A percentile compares a stretch with the other conserved stretches of the same genome.
Evolutionary conservation across 2,797 vertebrate genomes (phyloP).

Genomic region (Gymnodraco acuticeps): DNA sequence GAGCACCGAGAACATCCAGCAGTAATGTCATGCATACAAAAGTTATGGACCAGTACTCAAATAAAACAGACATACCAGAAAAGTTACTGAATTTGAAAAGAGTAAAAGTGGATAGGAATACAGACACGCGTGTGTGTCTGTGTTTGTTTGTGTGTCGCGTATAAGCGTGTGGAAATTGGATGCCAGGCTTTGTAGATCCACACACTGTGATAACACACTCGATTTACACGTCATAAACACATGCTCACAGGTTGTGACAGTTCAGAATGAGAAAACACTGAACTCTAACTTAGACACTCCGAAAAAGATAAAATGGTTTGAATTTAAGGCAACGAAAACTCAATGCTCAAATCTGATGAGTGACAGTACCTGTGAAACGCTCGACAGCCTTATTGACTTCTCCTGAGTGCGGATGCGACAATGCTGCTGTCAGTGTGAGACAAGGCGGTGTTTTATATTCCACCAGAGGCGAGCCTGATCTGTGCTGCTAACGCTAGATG

Average conservation of each 20-base stretch:
- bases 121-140: neutral
- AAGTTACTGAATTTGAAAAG: constrained; percentile 51
- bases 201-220: constrained; percentile 41
- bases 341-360: constrained; percentile 39
- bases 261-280: constrained; percentile 51
- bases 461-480: constrained; percentile 57
- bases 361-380: constrained; percentile 53
- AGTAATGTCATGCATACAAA: constrained; percentile 42
- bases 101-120: constrained; percentile 20
- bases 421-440: constrained; percentile 59
- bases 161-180: constrained; percentile 55
- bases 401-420: constrained; percentile 63
- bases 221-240: constrained; percentile 33
- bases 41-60: constrained; percentile 44
- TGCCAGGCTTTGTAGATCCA: constrained; percentile 55
- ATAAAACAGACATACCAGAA: constrained; percentile 41
- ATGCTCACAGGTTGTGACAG: constrained; percentile 47
- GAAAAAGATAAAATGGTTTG: constrained; percentile 30
- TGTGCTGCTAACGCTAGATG: constrained; percentile 39
- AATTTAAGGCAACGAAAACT: constrained; percentile 39
- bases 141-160: constrained; percentile 23
- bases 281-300: constrained; percentile 31
- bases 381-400: constrained; percentile 67
- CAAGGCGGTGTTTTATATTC: constrained; percentile 57
- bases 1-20: constrained; percentile 6